Evolutionary conservation across 2,797 vertebrate species (phyloP), one percentile per base, ranked within the genome.

Genomic region (Leucoraja ocellata): DNA sequence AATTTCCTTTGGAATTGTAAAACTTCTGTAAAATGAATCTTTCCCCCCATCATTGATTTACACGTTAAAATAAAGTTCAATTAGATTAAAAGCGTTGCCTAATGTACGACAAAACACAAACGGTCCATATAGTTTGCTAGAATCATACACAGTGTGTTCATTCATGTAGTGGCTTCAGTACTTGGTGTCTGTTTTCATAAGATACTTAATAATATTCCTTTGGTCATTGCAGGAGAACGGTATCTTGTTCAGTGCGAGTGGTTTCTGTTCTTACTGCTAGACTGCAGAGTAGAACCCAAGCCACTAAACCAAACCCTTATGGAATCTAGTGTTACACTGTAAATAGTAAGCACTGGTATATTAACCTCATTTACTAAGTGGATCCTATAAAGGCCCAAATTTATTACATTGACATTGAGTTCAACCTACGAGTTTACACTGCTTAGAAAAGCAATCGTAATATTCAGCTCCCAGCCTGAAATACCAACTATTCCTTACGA

Each of bases 351-450:
- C 95, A 94, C 94, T 94, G 95, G 96, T 96, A 96, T 97, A 96
- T 96, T 96, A 95, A 96, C 96, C 95, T 96, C 95, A 96, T 96
- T 96, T 96, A 94, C 96, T 96, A 96, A 97, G 96, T 96, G 95
- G 95, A 96, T 95, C 94, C 96, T 96, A 95, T 94, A 95, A 96
- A 96, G 96, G 96, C 97, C 96, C 96, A 94, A 94, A 94, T 95
- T 94, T 95, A 95, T 93, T 93, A 81, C 68, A 93, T 68, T 88
- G 84, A 88, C 84, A 68, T 14, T 65, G n/a, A n/a, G 61, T 88
- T 88, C 84, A 88, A 88, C n/a, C n/a, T 32, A 88, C 65, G n/a
- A 88, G 63, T 88, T 88, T 88, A 65, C 84, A 88, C 61, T 88
- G n/a, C n/a, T 9, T 68, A 32, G 84, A 65, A 88, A 88, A 88